Evolutionary conservation across 2,113 vertebrate genomes (phyloP).

Genomic region (Cavia aperea): DNA sequence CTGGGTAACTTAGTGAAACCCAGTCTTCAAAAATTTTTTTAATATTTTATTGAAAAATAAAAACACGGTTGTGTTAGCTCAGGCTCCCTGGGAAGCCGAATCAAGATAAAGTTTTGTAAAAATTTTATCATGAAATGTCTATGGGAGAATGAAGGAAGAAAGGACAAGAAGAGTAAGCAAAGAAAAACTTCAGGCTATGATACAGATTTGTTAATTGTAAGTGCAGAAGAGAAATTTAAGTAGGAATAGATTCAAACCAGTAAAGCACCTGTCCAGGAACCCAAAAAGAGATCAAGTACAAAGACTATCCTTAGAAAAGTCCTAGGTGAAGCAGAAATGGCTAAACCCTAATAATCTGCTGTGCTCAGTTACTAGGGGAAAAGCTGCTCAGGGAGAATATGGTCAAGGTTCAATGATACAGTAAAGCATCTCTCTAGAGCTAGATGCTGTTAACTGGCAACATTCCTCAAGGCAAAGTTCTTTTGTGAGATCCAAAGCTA

Average conservation of each 20-base stretch:
- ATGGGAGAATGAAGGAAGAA: not conserved
- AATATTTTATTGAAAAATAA: not conserved
- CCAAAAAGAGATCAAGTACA: not conserved
- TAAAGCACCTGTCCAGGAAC: not conserved
- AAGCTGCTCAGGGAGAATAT: not conserved
- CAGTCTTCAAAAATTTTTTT: not conserved
- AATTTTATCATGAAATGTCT: constrained; percentile 9
- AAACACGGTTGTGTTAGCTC: not conserved
- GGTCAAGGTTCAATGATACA: not conserved
- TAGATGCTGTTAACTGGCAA: constrained; percentile 9
- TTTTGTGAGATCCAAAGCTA: not conserved
- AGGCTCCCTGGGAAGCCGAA: not conserved
- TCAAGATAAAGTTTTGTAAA: not conserved
- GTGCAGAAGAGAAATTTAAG: not conserved
- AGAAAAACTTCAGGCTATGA: not conserved
- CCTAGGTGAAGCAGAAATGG: not conserved
- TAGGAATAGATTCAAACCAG: not conserved
- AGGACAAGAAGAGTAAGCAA: not conserved
- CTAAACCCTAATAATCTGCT: not conserved
- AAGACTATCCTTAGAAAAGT: not conserved
- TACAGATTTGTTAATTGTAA: not conserved
- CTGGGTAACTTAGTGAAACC: not conserved
- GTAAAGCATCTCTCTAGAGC: not conserved
- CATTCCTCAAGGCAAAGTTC: constrained; percentile 5
- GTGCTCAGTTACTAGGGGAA: not conserved